Evolutionary conservation across 2,113 vertebrate genomes (phyloP).

Genomic region (Solenodon paradoxus): DNA sequence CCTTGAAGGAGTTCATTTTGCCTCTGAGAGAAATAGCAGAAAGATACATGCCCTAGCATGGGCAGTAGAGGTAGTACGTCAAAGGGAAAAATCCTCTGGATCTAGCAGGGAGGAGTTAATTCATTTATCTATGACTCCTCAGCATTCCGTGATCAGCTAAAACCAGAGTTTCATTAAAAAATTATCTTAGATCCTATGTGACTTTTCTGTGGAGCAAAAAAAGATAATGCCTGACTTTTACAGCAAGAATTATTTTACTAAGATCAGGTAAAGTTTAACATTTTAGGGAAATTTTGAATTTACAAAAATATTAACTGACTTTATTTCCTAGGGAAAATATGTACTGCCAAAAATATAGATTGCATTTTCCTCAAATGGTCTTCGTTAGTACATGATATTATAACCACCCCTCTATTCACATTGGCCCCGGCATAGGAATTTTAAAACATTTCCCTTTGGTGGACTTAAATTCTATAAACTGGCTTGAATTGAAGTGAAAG

Average conservation of each 20-base stretch:
- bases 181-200: not conserved
- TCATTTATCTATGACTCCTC: not conserved
- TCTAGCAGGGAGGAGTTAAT: not conserved
- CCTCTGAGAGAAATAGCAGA: not conserved
- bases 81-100: not conserved
- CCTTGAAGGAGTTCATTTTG: not conserved
- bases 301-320: not conserved
- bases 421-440: not conserved
- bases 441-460: not conserved
- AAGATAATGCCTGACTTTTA: not conserved
- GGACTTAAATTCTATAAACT: not conserved
- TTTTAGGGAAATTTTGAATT: not conserved
- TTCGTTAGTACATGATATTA: not conserved
- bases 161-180: constrained; percentile 15
- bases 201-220: not conserved
- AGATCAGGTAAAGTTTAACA: not conserved
- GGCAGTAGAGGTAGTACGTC: rapidly evolving
- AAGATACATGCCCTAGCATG: not conserved
- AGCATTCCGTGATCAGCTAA: not conserved
- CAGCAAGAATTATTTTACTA: not conserved
- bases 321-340: not conserved
- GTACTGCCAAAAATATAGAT: not conserved
- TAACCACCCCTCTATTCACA: not conserved
- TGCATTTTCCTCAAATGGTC: constrained; percentile 7
- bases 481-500: not conserved